Conservation (phyloP, 2,113 vertebrate genomes). For the Ardeotis arabs region DNA sequence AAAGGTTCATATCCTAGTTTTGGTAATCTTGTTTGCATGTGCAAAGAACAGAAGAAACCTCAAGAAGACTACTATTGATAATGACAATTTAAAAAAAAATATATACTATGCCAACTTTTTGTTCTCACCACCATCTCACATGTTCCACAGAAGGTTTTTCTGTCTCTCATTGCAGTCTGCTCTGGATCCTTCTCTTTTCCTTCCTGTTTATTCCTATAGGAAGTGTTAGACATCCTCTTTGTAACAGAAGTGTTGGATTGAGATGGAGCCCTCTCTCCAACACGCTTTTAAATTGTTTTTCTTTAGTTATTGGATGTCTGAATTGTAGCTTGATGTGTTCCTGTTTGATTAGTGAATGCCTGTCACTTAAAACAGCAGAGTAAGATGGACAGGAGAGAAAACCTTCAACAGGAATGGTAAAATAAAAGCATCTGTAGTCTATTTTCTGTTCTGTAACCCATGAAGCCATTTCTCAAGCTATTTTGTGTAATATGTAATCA, state of each 20-base stretch:
- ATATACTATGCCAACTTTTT: not conserved
- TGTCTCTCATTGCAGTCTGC: not conserved
- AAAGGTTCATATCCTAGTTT: not conserved
- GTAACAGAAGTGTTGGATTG: not conserved
- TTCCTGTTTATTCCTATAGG: not conserved
- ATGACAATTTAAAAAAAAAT: not conserved
- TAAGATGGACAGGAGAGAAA: not conserved
- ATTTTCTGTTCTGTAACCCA: not conserved
- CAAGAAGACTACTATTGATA: not conserved
- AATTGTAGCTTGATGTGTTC: not conserved
- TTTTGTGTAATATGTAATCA: not conserved
- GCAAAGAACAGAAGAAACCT: not conserved
- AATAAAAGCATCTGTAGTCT: not conserved
- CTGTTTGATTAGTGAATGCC: not conserved
- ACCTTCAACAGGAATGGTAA: not conserved
- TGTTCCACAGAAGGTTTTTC: not conserved
- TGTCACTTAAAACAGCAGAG: not conserved
- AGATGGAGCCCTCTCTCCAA: not conserved
- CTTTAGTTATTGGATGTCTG: not conserved
- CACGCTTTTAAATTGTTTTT: not conserved
- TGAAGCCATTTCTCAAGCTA: not conserved
- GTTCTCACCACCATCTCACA: not conserved
- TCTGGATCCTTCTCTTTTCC: not conserved
- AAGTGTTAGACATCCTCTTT: not conserved
- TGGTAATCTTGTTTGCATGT: not conserved